These are phyloP conservation scores for Ctenomys sociabilis DNA, from an alignment of 2,113 vertebrate genomes.

Conservation along the genomic window DNA sequence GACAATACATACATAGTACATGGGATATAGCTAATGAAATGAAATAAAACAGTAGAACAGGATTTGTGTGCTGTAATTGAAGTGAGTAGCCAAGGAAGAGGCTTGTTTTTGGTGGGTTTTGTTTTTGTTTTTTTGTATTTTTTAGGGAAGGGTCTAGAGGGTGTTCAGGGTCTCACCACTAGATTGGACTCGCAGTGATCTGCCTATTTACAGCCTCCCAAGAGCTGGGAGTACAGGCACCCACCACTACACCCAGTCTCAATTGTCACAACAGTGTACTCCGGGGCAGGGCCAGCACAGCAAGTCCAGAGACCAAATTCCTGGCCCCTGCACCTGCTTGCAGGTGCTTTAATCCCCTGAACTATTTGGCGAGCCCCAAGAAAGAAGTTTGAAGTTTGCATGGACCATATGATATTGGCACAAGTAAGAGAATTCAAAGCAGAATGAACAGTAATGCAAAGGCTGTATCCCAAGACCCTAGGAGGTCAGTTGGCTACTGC, in stretches of 20 bases:
- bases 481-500: neutral
- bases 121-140: neutral
- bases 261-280: too few species aligned
- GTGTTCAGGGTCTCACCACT: too few species aligned
- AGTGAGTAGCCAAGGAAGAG: neutral
- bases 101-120: neutral
- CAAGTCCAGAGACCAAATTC: too few species aligned
- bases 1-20: neutral
- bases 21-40: neutral
- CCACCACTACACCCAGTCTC: too few species aligned
- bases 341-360: too few species aligned
- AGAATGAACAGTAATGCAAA: neutral
- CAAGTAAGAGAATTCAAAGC: neutral
- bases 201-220: too few species aligned
- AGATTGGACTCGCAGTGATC: too few species aligned
- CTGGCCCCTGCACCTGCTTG: too few species aligned
- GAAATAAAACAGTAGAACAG: neutral
- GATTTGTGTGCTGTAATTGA: neutral
- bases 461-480: neutral
- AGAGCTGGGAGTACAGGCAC: too few species aligned
- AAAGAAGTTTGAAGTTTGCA: neutral
- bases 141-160: too few species aligned
- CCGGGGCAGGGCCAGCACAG: too few species aligned
- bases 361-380: neutral
- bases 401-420: fast-evolving